phyloP scores from a whole-genome alignment of 2,888 invertebrate species.

The Enchytraeus crypticus region DNA sequence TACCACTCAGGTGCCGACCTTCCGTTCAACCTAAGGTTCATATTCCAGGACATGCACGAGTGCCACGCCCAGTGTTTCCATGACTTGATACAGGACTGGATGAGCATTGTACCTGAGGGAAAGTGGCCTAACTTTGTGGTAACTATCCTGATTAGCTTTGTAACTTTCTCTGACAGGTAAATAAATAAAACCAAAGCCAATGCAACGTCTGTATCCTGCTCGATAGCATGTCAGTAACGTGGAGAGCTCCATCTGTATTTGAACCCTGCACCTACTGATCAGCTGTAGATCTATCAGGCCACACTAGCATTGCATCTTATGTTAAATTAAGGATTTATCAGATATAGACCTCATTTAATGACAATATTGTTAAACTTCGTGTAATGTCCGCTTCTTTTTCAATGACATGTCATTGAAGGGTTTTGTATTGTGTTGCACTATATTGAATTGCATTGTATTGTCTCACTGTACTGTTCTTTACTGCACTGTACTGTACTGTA shows the following conservation, averaged over 20 bases:
- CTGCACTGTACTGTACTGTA: too few relatives aligned
- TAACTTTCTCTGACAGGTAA: background rate
- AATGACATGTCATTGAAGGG: too few relatives aligned
- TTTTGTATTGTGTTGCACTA: too few relatives aligned
- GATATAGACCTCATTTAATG: too few relatives aligned
- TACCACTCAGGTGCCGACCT: constrained; percentile 30
- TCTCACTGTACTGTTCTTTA: too few relatives aligned
- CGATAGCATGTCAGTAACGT: background rate
- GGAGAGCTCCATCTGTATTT: background rate
- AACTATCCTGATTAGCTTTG: constrained; percentile 37
- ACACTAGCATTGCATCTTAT: too few relatives aligned
- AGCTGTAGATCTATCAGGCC: too few relatives aligned
- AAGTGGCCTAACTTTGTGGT: constrained; percentile 48
- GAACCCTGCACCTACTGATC: background rate
- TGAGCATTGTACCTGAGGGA: constrained; percentile 19
- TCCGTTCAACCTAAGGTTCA: constrained; percentile 25
- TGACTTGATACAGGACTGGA: constrained; percentile 21
- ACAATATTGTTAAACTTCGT: too few relatives aligned
- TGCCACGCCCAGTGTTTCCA: constrained; percentile 30
- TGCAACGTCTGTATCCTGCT: background rate
- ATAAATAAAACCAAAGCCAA: background rate
- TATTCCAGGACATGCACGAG: constrained; percentile 8
- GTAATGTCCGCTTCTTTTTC: too few relatives aligned
- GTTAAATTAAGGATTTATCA: too few relatives aligned
- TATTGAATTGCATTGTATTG: too few relatives aligned